Conservation (phyloP, 2,113 vertebrate genomes). For the Bos indicus region DNA sequence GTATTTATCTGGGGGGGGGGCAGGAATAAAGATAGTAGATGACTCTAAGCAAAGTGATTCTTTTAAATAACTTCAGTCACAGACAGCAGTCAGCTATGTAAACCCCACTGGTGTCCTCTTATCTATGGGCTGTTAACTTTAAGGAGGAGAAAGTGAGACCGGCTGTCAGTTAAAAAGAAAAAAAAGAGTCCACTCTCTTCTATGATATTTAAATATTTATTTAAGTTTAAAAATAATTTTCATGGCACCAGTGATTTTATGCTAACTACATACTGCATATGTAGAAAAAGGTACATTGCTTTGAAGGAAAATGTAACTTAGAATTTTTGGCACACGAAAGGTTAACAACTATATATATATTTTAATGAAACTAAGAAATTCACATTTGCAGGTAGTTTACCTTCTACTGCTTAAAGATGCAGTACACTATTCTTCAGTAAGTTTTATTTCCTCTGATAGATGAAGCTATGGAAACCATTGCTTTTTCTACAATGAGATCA, state of each 20-base stretch:
- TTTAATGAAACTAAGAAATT: conserved; percentile 84
- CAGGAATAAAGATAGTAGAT: background rate
- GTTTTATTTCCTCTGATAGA: conserved; percentile 60
- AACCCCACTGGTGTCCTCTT: background rate
- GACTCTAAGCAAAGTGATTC: background rate
- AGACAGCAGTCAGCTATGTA: background rate
- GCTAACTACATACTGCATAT: conserved; percentile 81
- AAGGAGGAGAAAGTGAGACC: background rate
- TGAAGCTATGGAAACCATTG: conserved; percentile 71
- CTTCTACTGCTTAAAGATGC: conserved; percentile 76
- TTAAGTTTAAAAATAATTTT: conserved; percentile 86
- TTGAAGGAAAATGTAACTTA: conserved; percentile 80
- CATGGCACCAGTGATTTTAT: conserved; percentile 86
- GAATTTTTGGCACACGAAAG: conserved; percentile 83
- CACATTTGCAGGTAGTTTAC: conserved; percentile 83
- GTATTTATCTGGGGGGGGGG: background rate
- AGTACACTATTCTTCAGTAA: conserved; percentile 60
- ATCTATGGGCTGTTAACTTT: background rate
- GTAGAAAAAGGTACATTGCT: conserved; percentile 84
- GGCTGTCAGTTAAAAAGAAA: background rate
- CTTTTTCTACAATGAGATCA: conserved; percentile 67
- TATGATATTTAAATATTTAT: conserved; percentile 86
- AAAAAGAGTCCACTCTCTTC: conserved; percentile 38
- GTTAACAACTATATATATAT: conserved; percentile 74
- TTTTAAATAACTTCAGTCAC: background rate